A percentile compares a stretch with the other conserved stretches of the same genome.
phyloP scores from a whole-genome alignment of 1,140 invertebrate species.

The Psix sp. region DNA sequence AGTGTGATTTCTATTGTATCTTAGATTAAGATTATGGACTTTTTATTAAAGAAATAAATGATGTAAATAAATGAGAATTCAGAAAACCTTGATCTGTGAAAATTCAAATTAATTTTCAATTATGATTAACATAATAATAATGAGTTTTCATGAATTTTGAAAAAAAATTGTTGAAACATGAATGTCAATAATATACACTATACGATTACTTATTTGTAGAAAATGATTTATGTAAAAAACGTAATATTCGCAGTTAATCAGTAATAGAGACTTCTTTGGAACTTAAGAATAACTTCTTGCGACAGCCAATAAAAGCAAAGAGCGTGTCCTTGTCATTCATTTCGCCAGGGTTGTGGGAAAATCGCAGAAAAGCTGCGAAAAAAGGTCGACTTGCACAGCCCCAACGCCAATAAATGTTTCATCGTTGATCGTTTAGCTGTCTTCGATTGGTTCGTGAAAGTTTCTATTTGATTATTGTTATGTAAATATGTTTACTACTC shows the following conservation, averaged over 20 bases:
- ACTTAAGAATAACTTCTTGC: constrained; percentile 1
- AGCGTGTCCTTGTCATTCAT: constrained; percentile 49
- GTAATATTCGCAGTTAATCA: constrained; percentile 18
- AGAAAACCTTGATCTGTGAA: too few relatives aligned
- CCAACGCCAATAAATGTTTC: constrained; percentile 32
- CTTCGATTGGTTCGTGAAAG: constrained; percentile 77
- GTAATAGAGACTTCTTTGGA: not conserved
- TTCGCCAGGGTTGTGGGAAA: constrained; percentile 37
- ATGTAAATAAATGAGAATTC: too few relatives aligned
- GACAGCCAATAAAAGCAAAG: constrained; percentile 21
- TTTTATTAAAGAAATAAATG: too few relatives aligned
- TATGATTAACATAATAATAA: too few relatives aligned
- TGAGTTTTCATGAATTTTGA: too few relatives aligned
- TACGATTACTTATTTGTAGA: too few relatives aligned
- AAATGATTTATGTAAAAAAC: not conserved
- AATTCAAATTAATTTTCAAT: too few relatives aligned
- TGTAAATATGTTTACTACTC: constrained; percentile 21
- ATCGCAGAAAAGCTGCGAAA: constrained; percentile 17
- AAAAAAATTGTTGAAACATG: too few relatives aligned
- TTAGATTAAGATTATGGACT: too few relatives aligned
- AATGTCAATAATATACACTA: too few relatives aligned
- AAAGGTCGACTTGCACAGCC: constrained; percentile 16
- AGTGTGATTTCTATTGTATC: too few relatives aligned
- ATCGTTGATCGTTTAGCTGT: constrained; percentile 12
- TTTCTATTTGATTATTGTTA: constrained; percentile 7